Base-by-base conservation (phyloP, 2,888 invertebrate genomes). In the Ditula angustiorana region DNA sequence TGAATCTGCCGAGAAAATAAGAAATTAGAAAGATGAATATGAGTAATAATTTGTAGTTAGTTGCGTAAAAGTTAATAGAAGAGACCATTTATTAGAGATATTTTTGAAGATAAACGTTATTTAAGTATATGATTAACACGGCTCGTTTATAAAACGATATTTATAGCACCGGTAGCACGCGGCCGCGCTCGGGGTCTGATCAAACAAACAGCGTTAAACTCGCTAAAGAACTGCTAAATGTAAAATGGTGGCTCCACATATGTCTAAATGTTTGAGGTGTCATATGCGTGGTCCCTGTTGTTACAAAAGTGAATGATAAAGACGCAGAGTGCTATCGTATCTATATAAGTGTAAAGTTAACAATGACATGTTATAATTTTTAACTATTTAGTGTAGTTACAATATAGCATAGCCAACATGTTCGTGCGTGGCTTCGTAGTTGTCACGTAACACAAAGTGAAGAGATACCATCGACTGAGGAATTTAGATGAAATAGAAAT, bases 81-180 rank as follows among this genome's bases (percentile, higher is more conserved):
- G 46, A 35, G 28, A 8, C 35, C 58, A 44, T 66, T 67, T 68
- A 47, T 67, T 69, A 71, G 55, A 58, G 71, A 74, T 74, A 71
- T 70, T 69, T 74, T 68, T 58, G 59, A 70, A 75, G 72, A 73
- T 72, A 78, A 78, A 71, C 74, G 77, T 76, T 77, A 80, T 80
- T 81, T 77, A 82, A 83, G 81, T 80, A 83, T 80, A 83, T 83
- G 80, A 87, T 83, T 83, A 85, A 87, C 84, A 33, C 84, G 83
- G 82, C 76, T 81, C 79, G 82, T 84, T 83, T 80, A 82, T 79
- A 77, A 79, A 76, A 79, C 78, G 73, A 71, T 76, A 78, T 79
- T 78, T 78, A 79, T 80, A 79, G 77, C 75, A 70, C 73, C 49
- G 41, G 67, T 72, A 74, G 70, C 71, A 61, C 68, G 63, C 50